Percentiles rank a stretch among this genome's conserved stretches.
phyloP scores from a whole-genome alignment of 2,113 vertebrate genomes.

The Charina bottae region DNA sequence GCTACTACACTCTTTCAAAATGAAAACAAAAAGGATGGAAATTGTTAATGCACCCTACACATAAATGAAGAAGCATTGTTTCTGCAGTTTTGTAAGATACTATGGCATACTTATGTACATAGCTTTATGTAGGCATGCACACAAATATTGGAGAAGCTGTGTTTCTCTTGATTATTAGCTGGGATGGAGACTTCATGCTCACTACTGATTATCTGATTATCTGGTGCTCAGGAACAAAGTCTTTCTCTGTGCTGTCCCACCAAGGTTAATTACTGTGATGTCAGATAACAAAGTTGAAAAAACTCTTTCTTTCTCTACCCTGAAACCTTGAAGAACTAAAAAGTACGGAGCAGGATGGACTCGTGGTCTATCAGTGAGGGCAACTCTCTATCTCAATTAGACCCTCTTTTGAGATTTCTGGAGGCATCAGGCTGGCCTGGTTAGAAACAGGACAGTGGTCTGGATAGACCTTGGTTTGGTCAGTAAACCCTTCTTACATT shows the following conservation, averaged over 20 bases:
- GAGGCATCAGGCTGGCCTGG: not conserved
- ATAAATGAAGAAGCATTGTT: not conserved
- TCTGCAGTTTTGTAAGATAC: not conserved
- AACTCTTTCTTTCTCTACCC: not conserved
- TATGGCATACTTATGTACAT: not conserved
- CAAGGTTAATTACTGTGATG: not conserved
- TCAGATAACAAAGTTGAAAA: not conserved
- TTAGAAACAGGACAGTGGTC: not conserved
- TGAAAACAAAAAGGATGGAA: not conserved
- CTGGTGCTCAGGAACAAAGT: not conserved
- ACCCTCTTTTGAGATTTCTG: not conserved
- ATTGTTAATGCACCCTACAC: not conserved
- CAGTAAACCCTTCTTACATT: not conserved
- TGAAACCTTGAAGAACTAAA: not conserved
- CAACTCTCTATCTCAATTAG: not conserved
- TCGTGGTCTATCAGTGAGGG: not conserved
- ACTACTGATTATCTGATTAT: not conserved
- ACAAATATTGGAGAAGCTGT: not conserved
- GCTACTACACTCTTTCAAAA: not conserved
- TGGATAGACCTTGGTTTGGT: not conserved
- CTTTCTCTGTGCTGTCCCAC: not conserved
- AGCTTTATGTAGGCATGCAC: not conserved
- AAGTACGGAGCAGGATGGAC: not conserved
- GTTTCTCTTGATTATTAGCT: not conserved
- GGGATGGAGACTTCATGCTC: not conserved